Evolutionary conservation across 2,888 invertebrate species (phyloP).

Genomic region (Yponomeuta malinellus): DNA sequence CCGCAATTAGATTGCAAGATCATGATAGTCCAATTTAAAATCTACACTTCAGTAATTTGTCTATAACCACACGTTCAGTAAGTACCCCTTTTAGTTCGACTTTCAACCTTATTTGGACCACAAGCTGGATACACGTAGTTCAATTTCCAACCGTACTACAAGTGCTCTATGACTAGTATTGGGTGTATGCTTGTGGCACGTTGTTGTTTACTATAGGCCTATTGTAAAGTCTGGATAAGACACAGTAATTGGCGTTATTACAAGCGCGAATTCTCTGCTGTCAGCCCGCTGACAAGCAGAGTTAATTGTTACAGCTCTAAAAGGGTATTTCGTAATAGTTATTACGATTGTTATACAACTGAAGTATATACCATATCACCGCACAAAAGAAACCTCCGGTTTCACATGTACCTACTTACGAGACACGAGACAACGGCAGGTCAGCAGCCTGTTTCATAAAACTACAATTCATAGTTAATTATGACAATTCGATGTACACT

Average conservation of each 20-base stretch:
- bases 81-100: conserved; percentile 13
- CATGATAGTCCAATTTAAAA: conserved; percentile 26
- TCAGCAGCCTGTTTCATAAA: no score
- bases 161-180: no score
- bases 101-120: neutral
- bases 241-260: conserved; percentile 27
- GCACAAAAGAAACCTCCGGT: no score
- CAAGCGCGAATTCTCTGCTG: conserved; percentile 14
- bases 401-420: no score
- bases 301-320: conserved; percentile 32
- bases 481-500: no score
- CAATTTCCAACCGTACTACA: no score
- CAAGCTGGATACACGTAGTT: no score
- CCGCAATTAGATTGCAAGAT: conserved; percentile 24
- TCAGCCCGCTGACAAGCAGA: conserved; percentile 18
- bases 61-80: conserved; percentile 15
- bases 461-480: no score
- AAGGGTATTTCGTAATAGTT: conserved; percentile 40
- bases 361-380: neutral
- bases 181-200: no score
- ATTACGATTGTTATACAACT: conserved; percentile 28
- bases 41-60: conserved; percentile 24
- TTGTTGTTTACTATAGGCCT: conserved; percentile 2
- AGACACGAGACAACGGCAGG: no score
- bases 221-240: conserved; percentile 16